Base-by-base conservation (phyloP, 2,797 vertebrate species). In the Cirrhinus mrigala region DNA sequence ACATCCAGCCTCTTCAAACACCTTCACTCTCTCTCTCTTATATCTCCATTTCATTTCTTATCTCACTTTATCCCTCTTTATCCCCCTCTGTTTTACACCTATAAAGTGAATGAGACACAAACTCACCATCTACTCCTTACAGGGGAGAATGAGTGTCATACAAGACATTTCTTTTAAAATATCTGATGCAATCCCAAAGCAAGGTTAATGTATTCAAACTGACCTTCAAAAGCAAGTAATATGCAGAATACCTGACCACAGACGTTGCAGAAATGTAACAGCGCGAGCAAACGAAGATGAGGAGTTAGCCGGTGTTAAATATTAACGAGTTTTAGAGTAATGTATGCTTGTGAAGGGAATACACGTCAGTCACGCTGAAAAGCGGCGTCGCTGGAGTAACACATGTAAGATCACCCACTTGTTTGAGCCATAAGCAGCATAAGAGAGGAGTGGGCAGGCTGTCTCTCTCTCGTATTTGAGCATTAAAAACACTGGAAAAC, bases 1-100 rank as follows among this genome's bases (percentile, higher is more conserved):
- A 93, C 89, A 89, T 93, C 85, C 90, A 88, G 54, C 62, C 73
- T 89, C 90, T 93, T 93, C 91, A 93, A 92, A 92, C 89, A 92
- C 84, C 79, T 83, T 90, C 90, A 83, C 87, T 88, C 86, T 15
- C 24, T 86, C 54, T 87, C 40, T 71, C 54, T 33, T 18, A 33
- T 48, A 40, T 79, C 44, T 76, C 50, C 2, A 60, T 71, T 58
- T 24, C 1, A 62, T 60, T 48, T 79, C 4, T 86, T 64, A 48
- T 62, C 81, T 83, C 68, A 22, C 27, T 79, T 77, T 82, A 71
- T 85, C 66, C 52, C 40, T 71, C 29, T 70, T 33, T 37, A 74
- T 56, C 68, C 66, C 54, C 29, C 12, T 77, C 48, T 68, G 11
- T 37, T 46, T 70, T 81, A 68, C 1, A 22, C 12, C 37, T 74